A percentile compares a stretch with the other conserved stretches of the same genome.
phyloP scores from a whole-genome alignment of 64 coral and sea anemone genomes.

The Montipora sp. region DNA sequence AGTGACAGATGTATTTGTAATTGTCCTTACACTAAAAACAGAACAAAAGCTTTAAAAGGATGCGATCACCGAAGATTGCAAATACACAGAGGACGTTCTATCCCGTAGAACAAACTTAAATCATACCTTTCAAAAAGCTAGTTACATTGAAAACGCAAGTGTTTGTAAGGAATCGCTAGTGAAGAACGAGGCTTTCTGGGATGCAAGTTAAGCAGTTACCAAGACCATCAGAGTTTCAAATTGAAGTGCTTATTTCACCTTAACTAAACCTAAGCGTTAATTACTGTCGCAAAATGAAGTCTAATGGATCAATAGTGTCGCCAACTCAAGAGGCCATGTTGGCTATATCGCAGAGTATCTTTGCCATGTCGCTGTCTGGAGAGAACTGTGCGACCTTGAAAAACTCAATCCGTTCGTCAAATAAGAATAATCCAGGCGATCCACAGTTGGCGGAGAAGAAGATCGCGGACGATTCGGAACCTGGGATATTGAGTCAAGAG shows the following conservation, averaged over 20 bases:
- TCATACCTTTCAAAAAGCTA: not conserved
- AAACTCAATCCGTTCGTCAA: not conserved
- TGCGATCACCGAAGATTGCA: not conserved
- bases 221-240: not conserved
- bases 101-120: not conserved
- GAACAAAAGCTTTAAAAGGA: slow-evolving; percentile 29
- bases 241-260: not conserved
- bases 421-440: not conserved
- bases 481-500: no score
- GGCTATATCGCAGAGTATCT: slow-evolving; percentile 10
- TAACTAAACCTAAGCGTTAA: not conserved
- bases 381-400: slow-evolving; percentile 27
- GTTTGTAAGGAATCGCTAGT: not conserved
- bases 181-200: not conserved
- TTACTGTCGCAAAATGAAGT: slow-evolving; percentile 16
- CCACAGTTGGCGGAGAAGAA: not conserved
- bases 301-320: slow-evolving; percentile 26
- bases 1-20: slow-evolving; percentile 5
- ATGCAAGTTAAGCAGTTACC: not conserved
- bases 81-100: not conserved
- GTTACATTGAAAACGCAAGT: not conserved
- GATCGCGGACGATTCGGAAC: not conserved
- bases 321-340: slow-evolving; percentile 16
- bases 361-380: slow-evolving; percentile 18
- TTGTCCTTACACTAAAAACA: not conserved